phyloP scores from a whole-genome alignment of 2,888 invertebrate species.

The Spicauda simplicius region DNA sequence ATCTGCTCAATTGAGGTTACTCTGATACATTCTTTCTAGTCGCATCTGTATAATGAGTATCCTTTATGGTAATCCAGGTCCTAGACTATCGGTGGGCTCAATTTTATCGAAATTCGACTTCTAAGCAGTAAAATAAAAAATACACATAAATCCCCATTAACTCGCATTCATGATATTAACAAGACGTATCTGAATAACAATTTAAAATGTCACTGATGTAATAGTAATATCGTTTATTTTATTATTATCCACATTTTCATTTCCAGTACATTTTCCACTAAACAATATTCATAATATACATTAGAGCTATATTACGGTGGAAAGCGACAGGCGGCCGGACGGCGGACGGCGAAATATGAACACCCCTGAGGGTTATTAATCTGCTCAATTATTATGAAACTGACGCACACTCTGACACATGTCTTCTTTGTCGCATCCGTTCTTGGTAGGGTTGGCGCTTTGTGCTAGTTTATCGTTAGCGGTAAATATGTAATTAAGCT shows the following conservation, averaged over 20 bases:
- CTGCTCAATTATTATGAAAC: constrained; percentile 80
- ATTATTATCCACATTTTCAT: neutral
- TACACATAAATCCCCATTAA: too few relatives aligned
- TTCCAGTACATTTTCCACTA: neutral
- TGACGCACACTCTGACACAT: constrained; percentile 67
- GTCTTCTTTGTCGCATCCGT: constrained; percentile 76
- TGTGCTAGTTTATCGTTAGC: neutral
- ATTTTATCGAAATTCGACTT: too few relatives aligned
- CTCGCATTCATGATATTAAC: too few relatives aligned
- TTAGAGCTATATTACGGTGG: constrained; percentile 10
- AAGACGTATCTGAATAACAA: too few relatives aligned
- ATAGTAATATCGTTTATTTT: too few relatives aligned
- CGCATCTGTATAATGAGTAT: too few relatives aligned
- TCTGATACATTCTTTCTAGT: too few relatives aligned
- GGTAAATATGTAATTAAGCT: neutral
- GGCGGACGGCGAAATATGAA: constrained; percentile 77
- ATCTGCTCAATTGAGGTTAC: too few relatives aligned
- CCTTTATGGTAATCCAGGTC: too few relatives aligned
- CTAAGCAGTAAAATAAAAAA: too few relatives aligned
- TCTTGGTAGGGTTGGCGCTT: constrained; percentile 59
- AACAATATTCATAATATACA: neutral
- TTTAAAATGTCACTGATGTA: too few relatives aligned
- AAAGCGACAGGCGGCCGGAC: constrained; percentile 47
- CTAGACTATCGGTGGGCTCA: too few relatives aligned
- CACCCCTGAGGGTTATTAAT: constrained; percentile 75